Base-by-base conservation (phyloP, 2,797 vertebrate genomes). In the Dromococcyx pavoninus region DNA sequence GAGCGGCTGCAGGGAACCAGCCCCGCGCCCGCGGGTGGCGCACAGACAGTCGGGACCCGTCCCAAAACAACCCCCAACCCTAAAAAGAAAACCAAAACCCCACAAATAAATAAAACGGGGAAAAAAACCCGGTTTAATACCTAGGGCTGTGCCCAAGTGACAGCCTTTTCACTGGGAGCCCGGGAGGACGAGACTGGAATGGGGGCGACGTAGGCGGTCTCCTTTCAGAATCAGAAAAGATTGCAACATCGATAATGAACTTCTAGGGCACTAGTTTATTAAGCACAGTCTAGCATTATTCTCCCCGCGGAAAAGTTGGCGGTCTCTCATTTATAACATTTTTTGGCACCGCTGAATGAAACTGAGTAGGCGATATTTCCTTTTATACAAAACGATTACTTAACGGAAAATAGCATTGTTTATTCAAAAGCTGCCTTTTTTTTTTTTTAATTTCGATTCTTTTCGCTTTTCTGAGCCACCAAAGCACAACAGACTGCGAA, bases 161-260 rank as follows among this genome's bases (percentile, higher is more conserved):
- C 83, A 82, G 64, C 79, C 76, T 97, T 97, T 97, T 95, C 94
- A 89, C 94, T 90, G 66, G 83, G 94, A 50, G 95, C 91, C 86
- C 91, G 88, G 91, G 95, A 91, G 96, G 95, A 93, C 91, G 79
- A 97, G 96, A 96, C 94, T 69, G 33, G 89, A 97, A 97, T 86
- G 97, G 96, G 94, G 95, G 94, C 97, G 95, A 97, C 91, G 97
- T 97, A 98, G 98, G 98, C 97, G 98, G 97, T 97, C 97, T 97
- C 91, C 61, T 91, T 93, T 92, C 88, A 95, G 95, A 95, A 91
- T 91, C 73, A 97, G 95, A 90, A 96, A 95, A 97, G 96, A 97
- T 97, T 97, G 97, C 97, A 97, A 98, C 97, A 98, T 96, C 96
- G 96, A 97, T 97, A 98, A 98, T 97, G 97, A 98, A 98, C 96